Base-by-base conservation (phyloP, 2,888 invertebrate genomes). In the Tortricodes alternella region DNA sequence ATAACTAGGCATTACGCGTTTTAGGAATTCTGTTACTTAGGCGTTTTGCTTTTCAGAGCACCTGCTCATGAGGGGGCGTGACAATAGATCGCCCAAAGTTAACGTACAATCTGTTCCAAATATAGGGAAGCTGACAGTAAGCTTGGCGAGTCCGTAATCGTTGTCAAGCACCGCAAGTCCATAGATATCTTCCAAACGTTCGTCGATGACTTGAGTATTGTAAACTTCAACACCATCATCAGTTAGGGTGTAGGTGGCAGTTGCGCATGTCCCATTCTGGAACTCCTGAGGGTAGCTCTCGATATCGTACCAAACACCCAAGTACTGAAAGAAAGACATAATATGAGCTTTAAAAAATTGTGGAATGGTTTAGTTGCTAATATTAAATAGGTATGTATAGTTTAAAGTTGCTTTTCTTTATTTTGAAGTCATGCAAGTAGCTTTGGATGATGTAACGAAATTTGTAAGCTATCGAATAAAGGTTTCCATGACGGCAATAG, bases 251-350 rank as follows among this genome's bases (percentile, higher is more conserved):
- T 92, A 92, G 52, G 85, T 81, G 2, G 92, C 91, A 1, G 86
- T 89, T 5, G 92, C 86, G 68, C 93, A 93, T 71, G 89, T 91
- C 3, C 92, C 92, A 8, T 85, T 90, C 75, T 92, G 89, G 67
- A 92, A 91, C 19, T 92, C 59, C 8, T 91, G 86, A 63, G 92
- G 92, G 48, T 64, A 64, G 32, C 64, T 64, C 23, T 44, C 61
- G 16, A 85, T 86, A 74, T 93, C 92, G 70, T 91, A 92, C 93
- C 93, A 93, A 66, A 84, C 86, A 21, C 93, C 93, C 60, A 89
- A 63, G 66, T 89, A 92, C 92, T 92, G 73, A 41, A 73, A 71
- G 55, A 41, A 52, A 8, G 3, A n/a, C 0, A 29, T 5, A n/a
- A 24, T 24, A 9, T 2, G 3, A n/a, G n/a, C n/a, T n/a, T n/a